Conservation (phyloP, 2,113 vertebrate species). For the Chloropsis cyanopogon region DNA sequence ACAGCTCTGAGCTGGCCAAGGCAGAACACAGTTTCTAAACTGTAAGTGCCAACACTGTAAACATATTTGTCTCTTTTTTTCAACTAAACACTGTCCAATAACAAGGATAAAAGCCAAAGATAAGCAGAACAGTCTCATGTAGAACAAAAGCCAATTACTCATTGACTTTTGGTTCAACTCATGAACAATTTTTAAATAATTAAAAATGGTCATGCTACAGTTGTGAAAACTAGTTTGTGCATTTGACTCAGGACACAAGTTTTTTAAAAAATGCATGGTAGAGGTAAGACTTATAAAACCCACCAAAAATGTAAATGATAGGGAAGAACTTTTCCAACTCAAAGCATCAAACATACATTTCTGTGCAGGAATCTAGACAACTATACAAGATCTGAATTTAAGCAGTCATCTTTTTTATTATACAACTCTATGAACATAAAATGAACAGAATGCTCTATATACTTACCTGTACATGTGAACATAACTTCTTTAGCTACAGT, state of each 20-base stretch:
- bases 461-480: slow-evolving; percentile 91
- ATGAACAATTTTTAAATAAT: slow-evolving; percentile 64
- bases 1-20: slow-evolving; percentile 52
- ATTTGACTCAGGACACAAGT: slow-evolving; percentile 66
- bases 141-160: slow-evolving; percentile 22
- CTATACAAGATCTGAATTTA: slow-evolving; percentile 94
- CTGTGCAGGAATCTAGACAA: slow-evolving; percentile 91
- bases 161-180: slow-evolving; percentile 36
- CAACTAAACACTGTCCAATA: slow-evolving; percentile 57
- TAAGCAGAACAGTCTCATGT: slow-evolving; percentile 60
- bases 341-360: slow-evolving; percentile 76
- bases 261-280: slow-evolving; percentile 66
- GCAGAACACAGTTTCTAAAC: slow-evolving; percentile 52
- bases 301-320: slow-evolving; percentile 69
- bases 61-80: slow-evolving; percentile 38
- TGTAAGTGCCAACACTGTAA: slow-evolving; percentile 73
- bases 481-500: slow-evolving; percentile 81
- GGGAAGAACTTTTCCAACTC: slow-evolving; percentile 77
- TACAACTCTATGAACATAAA: slow-evolving; percentile 91
- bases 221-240: slow-evolving; percentile 70
- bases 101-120: slow-evolving; percentile 53
- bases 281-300: slow-evolving; percentile 75
- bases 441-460: slow-evolving; percentile 90
- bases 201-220: slow-evolving; percentile 71
- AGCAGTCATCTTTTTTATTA: slow-evolving; percentile 90